Base-by-base conservation (phyloP, 2,797 vertebrate genomes). In the Epinephelus malabaricus region DNA sequence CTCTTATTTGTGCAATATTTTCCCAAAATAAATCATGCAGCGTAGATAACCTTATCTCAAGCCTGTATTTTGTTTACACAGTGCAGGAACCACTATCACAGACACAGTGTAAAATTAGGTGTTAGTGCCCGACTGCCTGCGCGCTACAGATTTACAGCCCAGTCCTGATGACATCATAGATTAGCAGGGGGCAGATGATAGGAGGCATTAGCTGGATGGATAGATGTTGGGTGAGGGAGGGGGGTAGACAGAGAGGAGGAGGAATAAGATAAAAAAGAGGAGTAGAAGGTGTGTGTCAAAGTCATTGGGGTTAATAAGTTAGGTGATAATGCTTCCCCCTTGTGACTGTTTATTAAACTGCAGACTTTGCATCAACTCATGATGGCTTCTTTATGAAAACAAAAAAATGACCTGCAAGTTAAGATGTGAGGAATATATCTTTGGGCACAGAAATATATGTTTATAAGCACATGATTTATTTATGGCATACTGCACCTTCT, bases 281-380 rank as follows among this genome's bases (percentile, higher is more conserved):
- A 72, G 49, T 8, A 63, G 59, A 50, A 15, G 25, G 30, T 60
- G 55, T 38, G 27, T 55, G 76, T 65, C n/a, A 68, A 74, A 84
- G 68, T 79, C 59, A 51, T 7, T 53, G 25, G n/a, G 73, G 73
- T 86, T 84, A 78, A 83, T 73, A 76, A 47, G 43, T 76, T 51
- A 23, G 68, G 80, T 81, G 88, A 69, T 75, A 64, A 82, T 92
- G 81, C 81, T 84, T 80, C 92, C 88, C 88, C 81, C 92, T 90
- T 74, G 86, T 93, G 92, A 86, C 84, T 51, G n/a, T 77, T 83
- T 79, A 80, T 50, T 62, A 82, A 88, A 93, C 75, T 90, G 85
- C 86, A 88, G 50, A 77, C 11, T 30, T 81, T 55, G 25, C 40
- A 23, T 69, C 17, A 45, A 55, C 45, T 56, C 51, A 23, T 60